Evolutionary conservation across 2,888 invertebrate genomes (phyloP).

Genomic region (Myathropa florea): DNA sequence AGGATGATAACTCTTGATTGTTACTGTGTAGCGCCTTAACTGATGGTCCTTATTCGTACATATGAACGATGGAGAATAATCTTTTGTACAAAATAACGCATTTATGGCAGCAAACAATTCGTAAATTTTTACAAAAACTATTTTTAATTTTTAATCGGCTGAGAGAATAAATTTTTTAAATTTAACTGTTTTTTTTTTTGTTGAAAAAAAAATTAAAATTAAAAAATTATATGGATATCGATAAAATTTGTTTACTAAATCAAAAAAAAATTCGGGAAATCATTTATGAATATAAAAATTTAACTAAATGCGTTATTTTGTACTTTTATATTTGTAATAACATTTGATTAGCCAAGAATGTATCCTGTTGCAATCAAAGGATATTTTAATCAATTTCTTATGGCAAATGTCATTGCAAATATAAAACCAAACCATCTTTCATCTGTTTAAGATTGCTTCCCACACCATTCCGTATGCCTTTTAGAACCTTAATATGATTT

Average conservation of each 20-base stretch:
- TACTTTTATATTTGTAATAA: conserved; percentile 78
- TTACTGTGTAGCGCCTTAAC: conserved; percentile 99
- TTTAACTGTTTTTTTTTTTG: neutral
- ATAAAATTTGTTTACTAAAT: neutral
- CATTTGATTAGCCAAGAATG: conserved; percentile 71
- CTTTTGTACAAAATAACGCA: conserved; percentile 80
- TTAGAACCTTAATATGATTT: conserved; percentile 75
- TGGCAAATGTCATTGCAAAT: conserved; percentile 74
- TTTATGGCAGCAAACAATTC: conserved; percentile 77
- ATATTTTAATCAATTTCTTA: conserved; percentile 69
- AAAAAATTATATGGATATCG: neutral
- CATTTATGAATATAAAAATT: neutral
- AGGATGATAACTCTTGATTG: conserved; percentile 98
- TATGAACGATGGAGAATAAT: conserved; percentile 81
- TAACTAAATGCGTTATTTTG: conserved; percentile 77
- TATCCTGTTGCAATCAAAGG: conserved; percentile 75
- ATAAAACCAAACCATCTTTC: conserved; percentile 78
- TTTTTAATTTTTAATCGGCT: conserved; percentile 64
- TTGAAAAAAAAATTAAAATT: neutral
- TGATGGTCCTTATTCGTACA: conserved; percentile 93
- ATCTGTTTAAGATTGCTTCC: conserved; percentile 81
- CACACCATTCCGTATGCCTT: conserved; percentile 81
- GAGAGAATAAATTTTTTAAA: conserved; percentile 36
- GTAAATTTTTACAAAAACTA: conserved; percentile 72
- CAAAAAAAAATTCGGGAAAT: neutral